Percentiles rank a stretch among this genome's conserved stretches.
Evolutionary conservation across 1,140 invertebrate species (phyloP).

Genomic region (Dendrolimus punctatus): DNA sequence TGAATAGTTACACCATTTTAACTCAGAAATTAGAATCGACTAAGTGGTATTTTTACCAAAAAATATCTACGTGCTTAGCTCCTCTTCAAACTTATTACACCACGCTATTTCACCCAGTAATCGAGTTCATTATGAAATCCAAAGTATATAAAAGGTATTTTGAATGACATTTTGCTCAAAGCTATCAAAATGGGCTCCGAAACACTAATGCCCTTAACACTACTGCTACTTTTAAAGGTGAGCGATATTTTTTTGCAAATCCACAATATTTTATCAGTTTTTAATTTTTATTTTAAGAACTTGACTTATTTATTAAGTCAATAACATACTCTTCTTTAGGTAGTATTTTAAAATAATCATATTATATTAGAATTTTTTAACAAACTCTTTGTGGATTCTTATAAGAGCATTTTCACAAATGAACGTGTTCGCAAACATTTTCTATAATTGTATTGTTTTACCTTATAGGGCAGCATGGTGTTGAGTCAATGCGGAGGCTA

Average conservation of each 20-base stretch:
- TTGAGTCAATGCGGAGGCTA: slow-evolving; percentile 20
- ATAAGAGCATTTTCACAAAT: too few relatives aligned
- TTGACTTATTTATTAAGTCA: too few relatives aligned
- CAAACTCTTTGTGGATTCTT: too few relatives aligned
- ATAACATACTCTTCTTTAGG: too few relatives aligned
- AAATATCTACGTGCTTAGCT: slow-evolving; percentile 16
- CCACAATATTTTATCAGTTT: not conserved
- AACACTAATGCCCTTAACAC: slow-evolving; percentile 18
- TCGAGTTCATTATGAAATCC: slow-evolving; percentile 45
- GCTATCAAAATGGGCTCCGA: slow-evolving; percentile 29
- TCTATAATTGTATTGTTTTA: slow-evolving; percentile 1
- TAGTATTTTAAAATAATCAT: too few relatives aligned
- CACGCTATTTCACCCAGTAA: slow-evolving; percentile 26
- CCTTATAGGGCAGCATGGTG: slow-evolving; percentile 19
- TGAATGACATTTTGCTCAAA: slow-evolving; percentile 25
- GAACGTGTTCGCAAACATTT: too few relatives aligned
- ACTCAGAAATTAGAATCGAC: too few relatives aligned
- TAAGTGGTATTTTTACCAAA: not conserved
- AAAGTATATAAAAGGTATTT: slow-evolving; percentile 38
- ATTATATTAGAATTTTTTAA: too few relatives aligned
- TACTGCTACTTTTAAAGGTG: slow-evolving; percentile 26
- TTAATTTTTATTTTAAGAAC: too few relatives aligned
- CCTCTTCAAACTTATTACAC: slow-evolving; percentile 13
- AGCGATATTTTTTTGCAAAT: not conserved
- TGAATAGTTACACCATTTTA: too few relatives aligned